phyloP scores from a whole-genome alignment of 2,888 invertebrate species.

The Dermolepida albohirtum region DNA sequence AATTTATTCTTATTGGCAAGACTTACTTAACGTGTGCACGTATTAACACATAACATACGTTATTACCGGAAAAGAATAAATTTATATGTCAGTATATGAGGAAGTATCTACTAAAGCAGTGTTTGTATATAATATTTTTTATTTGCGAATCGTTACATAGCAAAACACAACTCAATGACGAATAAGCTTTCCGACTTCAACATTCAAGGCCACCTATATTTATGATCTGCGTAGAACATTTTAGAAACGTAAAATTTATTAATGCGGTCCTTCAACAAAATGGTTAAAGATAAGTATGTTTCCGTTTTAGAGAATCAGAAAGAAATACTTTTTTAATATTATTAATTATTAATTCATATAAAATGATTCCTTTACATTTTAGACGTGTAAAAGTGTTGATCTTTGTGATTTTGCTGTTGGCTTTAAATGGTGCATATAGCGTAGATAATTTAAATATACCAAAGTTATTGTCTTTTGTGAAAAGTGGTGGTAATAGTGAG shows the following conservation, averaged over 20 bases:
- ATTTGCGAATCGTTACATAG: not conserved
- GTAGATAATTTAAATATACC: slow-evolving; percentile 31
- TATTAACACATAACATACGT: too few relatives aligned
- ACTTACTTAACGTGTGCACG: too few relatives aligned
- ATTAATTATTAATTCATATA: not conserved
- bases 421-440: slow-evolving; percentile 18
- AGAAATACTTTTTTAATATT: slow-evolving; percentile 5
- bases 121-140: not conserved
- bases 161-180: slow-evolving; percentile 7
- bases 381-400: slow-evolving; percentile 33
- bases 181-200: slow-evolving; percentile 4
- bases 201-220: slow-evolving; percentile 31
- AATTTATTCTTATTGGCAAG: too few relatives aligned
- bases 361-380: slow-evolving; percentile 5
- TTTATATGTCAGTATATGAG: too few relatives aligned
- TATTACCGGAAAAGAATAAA: too few relatives aligned
- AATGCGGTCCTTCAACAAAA: slow-evolving; percentile 35
- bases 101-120: too few relatives aligned
- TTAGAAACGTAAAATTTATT: slow-evolving; percentile 11
- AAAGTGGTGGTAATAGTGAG: slow-evolving; percentile 48
- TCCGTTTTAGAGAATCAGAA: not conserved
- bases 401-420: slow-evolving; percentile 33
- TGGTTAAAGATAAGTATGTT: slow-evolving; percentile 39
- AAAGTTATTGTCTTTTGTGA: slow-evolving; percentile 58
- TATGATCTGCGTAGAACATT: slow-evolving; percentile 6